Evolutionary conservation across 2,797 vertebrate species (phyloP), one percentile per base, ranked within the genome.

Genomic region (Sciurus vulgaris): DNA sequence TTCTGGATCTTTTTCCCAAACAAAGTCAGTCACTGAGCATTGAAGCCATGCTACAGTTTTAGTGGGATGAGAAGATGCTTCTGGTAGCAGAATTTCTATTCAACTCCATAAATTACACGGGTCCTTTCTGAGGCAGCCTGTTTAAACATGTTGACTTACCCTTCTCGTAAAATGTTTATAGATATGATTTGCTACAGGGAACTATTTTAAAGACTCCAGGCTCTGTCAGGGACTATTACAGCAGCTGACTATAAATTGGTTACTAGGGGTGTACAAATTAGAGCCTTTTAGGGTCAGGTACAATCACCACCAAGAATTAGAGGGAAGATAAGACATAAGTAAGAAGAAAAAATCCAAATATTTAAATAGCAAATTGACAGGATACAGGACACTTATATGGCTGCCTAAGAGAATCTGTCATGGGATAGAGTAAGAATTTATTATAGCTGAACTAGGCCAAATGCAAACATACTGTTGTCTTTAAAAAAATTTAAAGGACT

Each of bases 401-500:
- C 56, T 84, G 91, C 84, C 90, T 38, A 11, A 96, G 96, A 97
- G 96, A 97, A 97, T 96, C 84, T 97, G 79, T 97, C 96, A 93
- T 41, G 47, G 92, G 56, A 41, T 94, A 96, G n/a, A 95, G 82
- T 47, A 96, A 98, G 82, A 97, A 96, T 93, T 95, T 97, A 97
- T 97, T 98, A 97, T 61, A 97, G 96, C 91, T 74, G 93, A 98
- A 97, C 93, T 94, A 98, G 98, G 96, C 95, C 96, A 97, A 98
- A 97, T 70, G 97, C 98, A 98, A 98, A 98, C 97, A 98, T 47
- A 96, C 86, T 97, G 94, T 97, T 97, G 92, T 97, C 88, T 96
- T 56, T 90, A 67, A 96, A 96, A 98, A 98, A 98, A 95, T 95
- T 95, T 87, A 97, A 98, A 96, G 96, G 79, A 98, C 94, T 97